These are phyloP conservation scores for Drosophila nasuta DNA, from an alignment of 1,140 invertebrate species.

Conservation along the genomic window DNA sequence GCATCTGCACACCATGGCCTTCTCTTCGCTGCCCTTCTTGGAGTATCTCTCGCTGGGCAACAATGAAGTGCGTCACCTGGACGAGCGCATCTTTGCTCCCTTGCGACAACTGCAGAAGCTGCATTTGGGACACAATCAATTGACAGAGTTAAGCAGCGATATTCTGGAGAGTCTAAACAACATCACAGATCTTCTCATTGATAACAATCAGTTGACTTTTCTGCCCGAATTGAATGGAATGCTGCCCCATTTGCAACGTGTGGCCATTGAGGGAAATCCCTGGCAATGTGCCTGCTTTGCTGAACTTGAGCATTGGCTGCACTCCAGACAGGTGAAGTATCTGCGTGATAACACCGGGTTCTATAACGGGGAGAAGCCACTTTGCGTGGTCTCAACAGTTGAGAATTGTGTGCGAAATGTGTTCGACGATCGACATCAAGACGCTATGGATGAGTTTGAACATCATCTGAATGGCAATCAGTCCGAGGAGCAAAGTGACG, in stretches of 20 bases:
- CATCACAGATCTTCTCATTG: slow-evolving; percentile 66
- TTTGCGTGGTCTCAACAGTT: slow-evolving; percentile 70
- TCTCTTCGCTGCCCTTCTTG: slow-evolving; percentile 69
- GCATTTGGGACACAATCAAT: slow-evolving; percentile 70
- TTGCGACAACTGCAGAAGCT: slow-evolving; percentile 70
- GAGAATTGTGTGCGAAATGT: slow-evolving; percentile 64
- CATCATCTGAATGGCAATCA: slow-evolving; percentile 41
- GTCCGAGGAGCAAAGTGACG: slow-evolving; percentile 18
- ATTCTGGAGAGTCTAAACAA: slow-evolving; percentile 54
- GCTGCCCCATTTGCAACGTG: slow-evolving; percentile 58
- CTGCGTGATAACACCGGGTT: slow-evolving; percentile 64
- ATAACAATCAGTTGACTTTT: slow-evolving; percentile 77
- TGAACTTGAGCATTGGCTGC: slow-evolving; percentile 65
- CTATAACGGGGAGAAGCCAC: slow-evolving; percentile 68
- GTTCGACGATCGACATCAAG: slow-evolving; percentile 41
- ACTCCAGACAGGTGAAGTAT: slow-evolving; percentile 53
- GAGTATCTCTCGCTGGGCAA: slow-evolving; percentile 72
- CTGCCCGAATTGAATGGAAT: slow-evolving; percentile 61
- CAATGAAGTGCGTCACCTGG: slow-evolving; percentile 61
- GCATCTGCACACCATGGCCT: slow-evolving; percentile 57
- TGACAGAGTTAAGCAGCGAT: slow-evolving; percentile 58
- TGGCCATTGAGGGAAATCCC: slow-evolving; percentile 78
- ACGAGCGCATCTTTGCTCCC: slow-evolving; percentile 72
- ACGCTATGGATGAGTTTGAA: slow-evolving; percentile 60
- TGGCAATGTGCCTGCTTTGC: slow-evolving; percentile 79